phyloP scores from a whole-genome alignment of 2,113 vertebrate species.

The Podocnemis expansa region DNA sequence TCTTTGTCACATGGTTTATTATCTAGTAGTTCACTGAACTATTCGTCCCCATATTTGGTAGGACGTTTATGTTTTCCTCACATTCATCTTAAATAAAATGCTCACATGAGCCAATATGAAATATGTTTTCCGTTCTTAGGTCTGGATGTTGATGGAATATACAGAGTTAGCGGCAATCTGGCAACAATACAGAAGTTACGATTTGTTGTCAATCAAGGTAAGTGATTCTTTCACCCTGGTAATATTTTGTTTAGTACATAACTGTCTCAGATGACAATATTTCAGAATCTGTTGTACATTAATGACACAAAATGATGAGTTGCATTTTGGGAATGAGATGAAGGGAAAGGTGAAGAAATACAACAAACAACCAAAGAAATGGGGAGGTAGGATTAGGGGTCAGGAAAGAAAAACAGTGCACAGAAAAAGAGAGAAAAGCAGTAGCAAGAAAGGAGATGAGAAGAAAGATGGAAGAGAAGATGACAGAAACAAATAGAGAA shows the following conservation, averaged over 20 bases:
- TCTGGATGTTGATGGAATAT: slow-evolving; percentile 88
- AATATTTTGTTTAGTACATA: slow-evolving; percentile 74
- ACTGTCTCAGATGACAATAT: slow-evolving; percentile 71
- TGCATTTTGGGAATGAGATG: slow-evolving; percentile 27
- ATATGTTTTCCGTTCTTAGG: slow-evolving; percentile 80
- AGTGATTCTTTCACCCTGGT: slow-evolving; percentile 74
- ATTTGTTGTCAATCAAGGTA: slow-evolving; percentile 92
- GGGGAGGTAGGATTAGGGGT: not conserved
- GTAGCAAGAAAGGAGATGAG: slow-evolving; percentile 28
- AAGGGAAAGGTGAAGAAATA: slow-evolving; percentile 52
- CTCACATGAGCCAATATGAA: slow-evolving; percentile 66
- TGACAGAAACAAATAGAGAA: not conserved
- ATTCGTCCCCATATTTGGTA: slow-evolving; percentile 42
- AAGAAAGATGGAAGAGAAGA: not conserved
- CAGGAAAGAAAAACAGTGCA: slow-evolving; percentile 42
- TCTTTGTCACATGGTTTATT: slow-evolving; percentile 65
- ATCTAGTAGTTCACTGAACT: not conserved
- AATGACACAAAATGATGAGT: slow-evolving; percentile 63
- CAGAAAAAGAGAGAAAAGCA: slow-evolving; percentile 37
- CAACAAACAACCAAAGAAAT: slow-evolving; percentile 7
- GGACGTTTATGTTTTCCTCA: slow-evolving; percentile 53
- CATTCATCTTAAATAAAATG: slow-evolving; percentile 58
- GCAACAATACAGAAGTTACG: slow-evolving; percentile 91
- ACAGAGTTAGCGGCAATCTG: slow-evolving; percentile 92
- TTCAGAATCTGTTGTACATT: slow-evolving; percentile 67